A percentile compares a stretch with the other conserved stretches of the same genome.
Conservation (phyloP, 2,888 invertebrate species). For the Patella depressa region DNA sequence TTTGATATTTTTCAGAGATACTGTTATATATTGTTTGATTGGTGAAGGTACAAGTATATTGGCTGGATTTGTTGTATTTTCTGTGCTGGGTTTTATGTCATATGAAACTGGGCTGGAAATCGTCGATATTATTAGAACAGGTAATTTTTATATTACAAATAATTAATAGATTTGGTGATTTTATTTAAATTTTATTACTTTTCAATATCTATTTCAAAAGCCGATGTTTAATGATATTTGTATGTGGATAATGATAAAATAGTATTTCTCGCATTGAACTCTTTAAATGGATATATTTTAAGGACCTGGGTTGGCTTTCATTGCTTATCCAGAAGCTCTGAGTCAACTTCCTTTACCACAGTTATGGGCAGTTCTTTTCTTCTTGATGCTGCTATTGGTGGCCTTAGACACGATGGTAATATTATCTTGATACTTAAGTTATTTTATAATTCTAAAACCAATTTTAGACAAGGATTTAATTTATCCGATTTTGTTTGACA, state of each 20-base stretch:
- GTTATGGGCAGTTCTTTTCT: neutral
- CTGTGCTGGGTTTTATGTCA: slow-evolving; percentile 21
- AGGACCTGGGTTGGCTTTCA: neutral
- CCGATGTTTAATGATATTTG: too few relatives aligned
- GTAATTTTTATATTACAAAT: slow-evolving; percentile 34
- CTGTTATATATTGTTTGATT: slow-evolving; percentile 13
- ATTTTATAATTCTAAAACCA: too few relatives aligned
- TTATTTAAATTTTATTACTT: too few relatives aligned
- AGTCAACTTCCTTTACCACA: slow-evolving; percentile 1
- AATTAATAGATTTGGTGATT: too few relatives aligned
- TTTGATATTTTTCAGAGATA: neutral
- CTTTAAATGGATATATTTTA: too few relatives aligned
- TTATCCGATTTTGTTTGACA: too few relatives aligned
- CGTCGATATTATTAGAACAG: slow-evolving; percentile 64
- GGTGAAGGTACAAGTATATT: slow-evolving; percentile 23
- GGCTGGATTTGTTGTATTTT: slow-evolving; percentile 22
- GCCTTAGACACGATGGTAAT: neutral
- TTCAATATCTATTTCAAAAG: too few relatives aligned
- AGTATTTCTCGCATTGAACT: too few relatives aligned
- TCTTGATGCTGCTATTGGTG: neutral
- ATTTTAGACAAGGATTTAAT: too few relatives aligned
- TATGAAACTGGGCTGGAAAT: slow-evolving; percentile 45
- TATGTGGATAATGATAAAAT: too few relatives aligned
- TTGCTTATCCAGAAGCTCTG: neutral
- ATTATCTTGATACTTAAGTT: too few relatives aligned